These are phyloP conservation scores for Listronotus oregonensis DNA, from an alignment of 1,140 invertebrate genomes.

Conservation along the genomic window DNA sequence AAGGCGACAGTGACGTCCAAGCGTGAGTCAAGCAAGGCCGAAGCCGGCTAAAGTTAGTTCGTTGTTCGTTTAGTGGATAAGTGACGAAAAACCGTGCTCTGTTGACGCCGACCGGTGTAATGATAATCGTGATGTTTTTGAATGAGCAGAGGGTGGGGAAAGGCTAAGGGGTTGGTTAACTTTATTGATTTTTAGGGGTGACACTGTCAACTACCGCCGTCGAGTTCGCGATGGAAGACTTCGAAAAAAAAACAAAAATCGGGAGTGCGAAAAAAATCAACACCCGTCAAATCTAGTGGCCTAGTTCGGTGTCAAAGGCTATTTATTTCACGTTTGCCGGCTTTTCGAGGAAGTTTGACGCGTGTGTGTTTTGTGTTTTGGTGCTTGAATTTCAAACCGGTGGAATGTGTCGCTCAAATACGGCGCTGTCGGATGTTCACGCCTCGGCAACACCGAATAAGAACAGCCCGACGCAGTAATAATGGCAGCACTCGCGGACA, in stretches of 20 bases:
- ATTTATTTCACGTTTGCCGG: constrained; percentile 7
- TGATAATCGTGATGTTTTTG: constrained; percentile 52
- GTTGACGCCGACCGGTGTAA: constrained; percentile 45
- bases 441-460: constrained; percentile 42
- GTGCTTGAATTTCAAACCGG: constrained; percentile 35
- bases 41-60: constrained; percentile 29
- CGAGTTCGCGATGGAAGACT: constrained; percentile 59
- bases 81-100: constrained; percentile 38
- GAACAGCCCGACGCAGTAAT: constrained; percentile 55
- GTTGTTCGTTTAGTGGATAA: constrained; percentile 25
- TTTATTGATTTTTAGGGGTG: constrained; percentile 72
- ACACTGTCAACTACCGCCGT: constrained; percentile 64
- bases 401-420: constrained; percentile 52
- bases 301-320: constrained; percentile 21
- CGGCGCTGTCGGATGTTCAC: constrained; percentile 52
- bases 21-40: constrained; percentile 33
- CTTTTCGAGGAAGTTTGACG: constrained; percentile 21
- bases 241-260: constrained; percentile 56
- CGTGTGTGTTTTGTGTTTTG: constrained; percentile 8
- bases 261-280: constrained; percentile 44
- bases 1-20: constrained; percentile 44
- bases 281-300: constrained; percentile 20
- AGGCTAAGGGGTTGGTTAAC: constrained; percentile 60
- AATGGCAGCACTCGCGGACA: constrained; percentile 57
- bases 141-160: constrained; percentile 55